Evolutionary conservation across 2,113 vertebrate species (phyloP).

Genomic region (Chionodraco myersi): DNA sequence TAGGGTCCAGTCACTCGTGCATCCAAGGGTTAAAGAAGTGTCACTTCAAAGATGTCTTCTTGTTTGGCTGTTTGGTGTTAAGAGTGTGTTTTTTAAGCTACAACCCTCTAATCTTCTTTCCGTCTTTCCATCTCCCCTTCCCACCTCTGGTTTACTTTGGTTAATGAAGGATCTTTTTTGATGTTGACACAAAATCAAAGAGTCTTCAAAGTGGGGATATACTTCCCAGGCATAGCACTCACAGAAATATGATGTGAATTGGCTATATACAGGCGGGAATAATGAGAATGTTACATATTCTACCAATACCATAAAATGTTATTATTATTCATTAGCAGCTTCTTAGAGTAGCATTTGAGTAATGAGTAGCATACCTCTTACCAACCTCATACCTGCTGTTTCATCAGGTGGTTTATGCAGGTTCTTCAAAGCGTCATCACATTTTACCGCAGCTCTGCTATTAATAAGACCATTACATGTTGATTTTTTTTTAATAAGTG

Average conservation of each 20-base stretch:
- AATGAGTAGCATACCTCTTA: neutral
- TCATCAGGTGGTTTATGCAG: neutral
- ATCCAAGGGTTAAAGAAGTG: conserved; percentile 53
- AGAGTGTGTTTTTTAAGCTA: conserved; percentile 69
- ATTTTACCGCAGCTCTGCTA: neutral
- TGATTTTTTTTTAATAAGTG: conserved; percentile 7
- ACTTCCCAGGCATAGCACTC: conserved; percentile 34
- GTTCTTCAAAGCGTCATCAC: conserved; percentile 5
- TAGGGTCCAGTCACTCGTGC: too few relatives aligned
- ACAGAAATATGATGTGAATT: conserved; percentile 21
- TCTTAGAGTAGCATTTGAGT: neutral
- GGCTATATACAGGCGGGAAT: conserved; percentile 17
- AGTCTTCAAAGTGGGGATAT: conserved; percentile 40
- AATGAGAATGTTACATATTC: conserved; percentile 1
- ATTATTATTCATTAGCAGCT: neutral
- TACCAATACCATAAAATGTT: conserved; percentile 7
- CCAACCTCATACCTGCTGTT: neutral
- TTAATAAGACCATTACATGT: conserved; percentile 5
- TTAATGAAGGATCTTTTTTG: conserved; percentile 59
- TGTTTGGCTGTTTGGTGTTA: conserved; percentile 51
- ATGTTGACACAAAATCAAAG: conserved; percentile 65
- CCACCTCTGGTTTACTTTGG: conserved; percentile 34
- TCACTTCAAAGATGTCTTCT: conserved; percentile 74
- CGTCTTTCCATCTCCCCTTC: conserved; percentile 16
- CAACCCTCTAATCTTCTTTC: conserved; percentile 49